These are phyloP conservation scores for Girardinus metallicus DNA, from an alignment of 2,797 vertebrate genomes.

Conservation along the genomic window DNA sequence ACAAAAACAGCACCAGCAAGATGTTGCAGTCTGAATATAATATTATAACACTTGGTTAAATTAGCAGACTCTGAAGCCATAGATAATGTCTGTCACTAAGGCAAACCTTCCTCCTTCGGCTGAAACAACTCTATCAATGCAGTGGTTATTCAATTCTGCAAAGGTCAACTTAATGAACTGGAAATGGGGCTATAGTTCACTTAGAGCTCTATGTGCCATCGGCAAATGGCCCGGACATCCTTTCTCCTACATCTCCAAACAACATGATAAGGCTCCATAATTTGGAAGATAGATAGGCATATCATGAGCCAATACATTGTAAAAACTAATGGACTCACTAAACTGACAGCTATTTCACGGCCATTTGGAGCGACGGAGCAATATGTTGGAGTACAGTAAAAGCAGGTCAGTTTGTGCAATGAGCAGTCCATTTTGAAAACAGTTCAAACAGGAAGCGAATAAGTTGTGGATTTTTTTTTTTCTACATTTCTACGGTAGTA, in stretches of 20 bases:
- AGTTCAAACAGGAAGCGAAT: neutral
- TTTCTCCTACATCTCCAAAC: constrained; percentile 51
- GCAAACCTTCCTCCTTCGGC: neutral
- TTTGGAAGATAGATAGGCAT: constrained; percentile 55
- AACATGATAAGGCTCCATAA: constrained; percentile 55
- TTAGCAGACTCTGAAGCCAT: too few relatives aligned
- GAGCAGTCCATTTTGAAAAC: neutral
- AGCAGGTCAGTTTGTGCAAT: neutral
- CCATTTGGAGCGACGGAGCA: constrained; percentile 11
- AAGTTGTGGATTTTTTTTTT: neutral
- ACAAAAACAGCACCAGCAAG: neutral
- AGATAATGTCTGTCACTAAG: neutral
- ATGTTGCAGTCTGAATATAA: neutral
- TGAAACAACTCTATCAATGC: constrained; percentile 7
- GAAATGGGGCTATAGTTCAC: constrained; percentile 54
- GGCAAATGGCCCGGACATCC: constrained; percentile 67
- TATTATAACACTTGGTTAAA: neutral
- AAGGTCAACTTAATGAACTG: constrained; percentile 66
- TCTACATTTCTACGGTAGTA: neutral
- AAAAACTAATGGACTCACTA: constrained; percentile 56
- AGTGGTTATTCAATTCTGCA: constrained; percentile 22
- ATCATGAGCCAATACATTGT: constrained; percentile 39
- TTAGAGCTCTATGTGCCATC: constrained; percentile 53
- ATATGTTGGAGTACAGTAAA: neutral
- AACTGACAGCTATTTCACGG: constrained; percentile 43